A percentile compares a stretch with the other conserved stretches of the same genome.
phyloP scores from a whole-genome alignment of 2,797 vertebrate genomes.

The Anguilla pacifica region DNA sequence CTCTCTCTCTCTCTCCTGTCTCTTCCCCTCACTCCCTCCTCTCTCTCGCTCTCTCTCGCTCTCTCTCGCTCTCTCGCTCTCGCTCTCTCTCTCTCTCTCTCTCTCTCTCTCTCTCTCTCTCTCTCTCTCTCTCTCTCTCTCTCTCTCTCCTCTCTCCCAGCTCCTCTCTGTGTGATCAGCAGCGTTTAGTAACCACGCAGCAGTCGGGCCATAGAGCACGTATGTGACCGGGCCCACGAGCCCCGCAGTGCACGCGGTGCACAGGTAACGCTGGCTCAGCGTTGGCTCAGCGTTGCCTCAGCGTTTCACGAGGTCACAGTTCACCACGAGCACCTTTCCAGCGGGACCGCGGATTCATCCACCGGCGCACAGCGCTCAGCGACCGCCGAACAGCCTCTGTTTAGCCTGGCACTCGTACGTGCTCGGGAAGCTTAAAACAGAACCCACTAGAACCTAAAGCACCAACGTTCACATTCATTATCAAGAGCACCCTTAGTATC shows the following conservation, averaged over 20 bases:
- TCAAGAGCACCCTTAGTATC: not conserved
- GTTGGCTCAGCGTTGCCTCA: no score
- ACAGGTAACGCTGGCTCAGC: not conserved
- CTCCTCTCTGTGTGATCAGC: not conserved
- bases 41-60: slow-evolving; percentile 34
- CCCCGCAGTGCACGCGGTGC: not conserved
- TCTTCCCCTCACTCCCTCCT: not conserved
- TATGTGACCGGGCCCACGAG: no score
- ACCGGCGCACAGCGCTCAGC: not conserved
- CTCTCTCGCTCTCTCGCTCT: slow-evolving; percentile 9
- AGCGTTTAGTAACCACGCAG: not conserved
- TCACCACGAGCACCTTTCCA: not conserved
- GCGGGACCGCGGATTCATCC: not conserved
- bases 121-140: slow-evolving; percentile 9
- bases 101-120: slow-evolving; percentile 35
- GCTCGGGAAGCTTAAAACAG: not conserved
- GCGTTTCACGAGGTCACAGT: not conserved
- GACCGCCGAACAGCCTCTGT: not conserved
- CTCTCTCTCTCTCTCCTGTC: slow-evolving; percentile 34
- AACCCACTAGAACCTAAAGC: not conserved
- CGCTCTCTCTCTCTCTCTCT: not conserved
- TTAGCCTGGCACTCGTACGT: not conserved
- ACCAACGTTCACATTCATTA: not conserved
- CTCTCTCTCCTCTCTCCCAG: slow-evolving; percentile 21
- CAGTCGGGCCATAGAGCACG: not conserved